Conservation (phyloP, 2,113 vertebrate genomes). For the Anolis carolinensis region DNA sequence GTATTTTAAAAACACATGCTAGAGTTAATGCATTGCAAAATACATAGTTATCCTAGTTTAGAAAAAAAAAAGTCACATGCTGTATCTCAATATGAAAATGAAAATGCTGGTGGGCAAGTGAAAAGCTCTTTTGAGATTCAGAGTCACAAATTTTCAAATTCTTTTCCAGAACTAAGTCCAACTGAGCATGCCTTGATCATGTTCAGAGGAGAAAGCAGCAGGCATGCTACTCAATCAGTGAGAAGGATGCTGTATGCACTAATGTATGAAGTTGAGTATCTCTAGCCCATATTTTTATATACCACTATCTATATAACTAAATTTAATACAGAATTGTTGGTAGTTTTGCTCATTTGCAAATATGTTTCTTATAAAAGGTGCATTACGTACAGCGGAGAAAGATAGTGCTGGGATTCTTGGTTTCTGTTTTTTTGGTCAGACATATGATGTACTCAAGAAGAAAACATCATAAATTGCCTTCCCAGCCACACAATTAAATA, state of each 20-base stretch:
- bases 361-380: slow-evolving; percentile 36
- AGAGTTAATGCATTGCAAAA: no score
- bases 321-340: slow-evolving; percentile 41
- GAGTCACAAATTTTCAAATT: no score
- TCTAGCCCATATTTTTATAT: slow-evolving; percentile 23
- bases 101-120: no score
- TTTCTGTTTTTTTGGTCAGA: slow-evolving; percentile 34
- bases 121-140: no score
- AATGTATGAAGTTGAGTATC: not conserved
- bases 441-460: slow-evolving; percentile 53
- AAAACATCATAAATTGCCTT: slow-evolving; percentile 62
- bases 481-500: slow-evolving; percentile 65
- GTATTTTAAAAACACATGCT: no score
- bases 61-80: no score
- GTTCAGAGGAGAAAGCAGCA: not conserved
- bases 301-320: slow-evolving; percentile 34
- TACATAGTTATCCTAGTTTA: no score
- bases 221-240: not conserved
- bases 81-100: no score
- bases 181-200: not conserved
- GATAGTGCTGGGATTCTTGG: not conserved
- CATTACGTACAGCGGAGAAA: slow-evolving; percentile 31
- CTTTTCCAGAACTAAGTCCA: no score
- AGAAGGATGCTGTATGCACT: not conserved
- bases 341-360: slow-evolving; percentile 3